Conservation (phyloP, 2,113 vertebrate genomes). For the Zosterops hypoxanthus region DNA sequence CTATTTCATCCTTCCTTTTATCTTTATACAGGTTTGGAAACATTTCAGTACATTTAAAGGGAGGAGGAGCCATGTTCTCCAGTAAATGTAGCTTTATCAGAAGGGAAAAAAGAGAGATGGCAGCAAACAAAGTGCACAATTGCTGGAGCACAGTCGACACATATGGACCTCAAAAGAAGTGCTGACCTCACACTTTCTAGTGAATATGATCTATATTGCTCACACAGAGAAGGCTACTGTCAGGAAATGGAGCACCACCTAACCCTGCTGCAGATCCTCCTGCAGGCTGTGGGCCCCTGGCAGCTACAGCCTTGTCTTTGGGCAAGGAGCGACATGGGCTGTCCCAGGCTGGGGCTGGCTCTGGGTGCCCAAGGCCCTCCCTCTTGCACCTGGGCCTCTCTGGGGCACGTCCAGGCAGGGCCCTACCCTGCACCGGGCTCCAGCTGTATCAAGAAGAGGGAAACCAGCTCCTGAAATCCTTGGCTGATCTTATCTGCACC, state of each 20-base stretch:
- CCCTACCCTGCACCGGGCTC: neutral
- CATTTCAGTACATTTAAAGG: constrained; percentile 12
- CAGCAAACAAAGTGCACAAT: neutral
- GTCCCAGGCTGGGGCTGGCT: neutral
- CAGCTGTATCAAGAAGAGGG: neutral
- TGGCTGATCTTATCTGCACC: neutral
- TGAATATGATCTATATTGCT: neutral
- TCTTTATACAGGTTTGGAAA: constrained; percentile 8
- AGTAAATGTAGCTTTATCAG: neutral
- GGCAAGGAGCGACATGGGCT: accelerated
- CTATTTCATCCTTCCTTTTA: constrained; percentile 5
- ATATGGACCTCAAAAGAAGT: neutral
- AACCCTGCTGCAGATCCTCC: neutral
- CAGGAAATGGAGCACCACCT: neutral
- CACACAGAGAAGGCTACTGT: neutral
- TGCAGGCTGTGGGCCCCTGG: accelerated
- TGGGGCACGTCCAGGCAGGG: neutral
- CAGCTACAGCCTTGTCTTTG: neutral
- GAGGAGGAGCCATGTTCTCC: neutral
- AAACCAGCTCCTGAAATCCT: neutral
- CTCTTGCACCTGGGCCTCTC: neutral
- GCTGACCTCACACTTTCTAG: neutral
- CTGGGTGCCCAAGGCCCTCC: neutral
- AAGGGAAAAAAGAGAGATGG: neutral
- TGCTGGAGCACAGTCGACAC: neutral